Conservation (phyloP, 2,888 invertebrate genomes). For the Chironomus tentans region DNA sequence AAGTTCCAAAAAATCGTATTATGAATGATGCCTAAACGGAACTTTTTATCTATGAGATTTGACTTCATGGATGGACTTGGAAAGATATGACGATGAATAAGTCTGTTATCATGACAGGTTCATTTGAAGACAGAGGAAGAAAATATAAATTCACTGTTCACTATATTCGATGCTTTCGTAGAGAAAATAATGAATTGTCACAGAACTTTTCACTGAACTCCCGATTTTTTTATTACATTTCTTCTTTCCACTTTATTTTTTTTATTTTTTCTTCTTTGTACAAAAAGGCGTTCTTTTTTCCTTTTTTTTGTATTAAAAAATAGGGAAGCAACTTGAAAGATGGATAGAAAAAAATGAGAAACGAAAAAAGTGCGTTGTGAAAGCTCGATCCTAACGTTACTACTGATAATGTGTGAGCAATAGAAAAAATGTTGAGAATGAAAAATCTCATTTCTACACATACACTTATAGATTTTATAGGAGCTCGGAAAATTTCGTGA, state of each 20-base stretch:
- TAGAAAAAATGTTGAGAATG: conserved; percentile 23
- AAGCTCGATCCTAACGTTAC: conserved; percentile 19
- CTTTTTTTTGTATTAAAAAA: neutral
- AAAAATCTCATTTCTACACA: conserved; percentile 6
- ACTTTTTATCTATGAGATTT: too few relatives aligned
- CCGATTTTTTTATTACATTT: neutral
- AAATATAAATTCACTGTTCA: too few relatives aligned
- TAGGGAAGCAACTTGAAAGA: conserved; percentile 3
- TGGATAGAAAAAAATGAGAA: conserved; percentile 15
- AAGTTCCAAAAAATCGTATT: too few relatives aligned
- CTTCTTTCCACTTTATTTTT: neutral
- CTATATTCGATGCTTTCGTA: too few relatives aligned
- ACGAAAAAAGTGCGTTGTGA: conserved; percentile 18
- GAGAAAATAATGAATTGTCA: too few relatives aligned
- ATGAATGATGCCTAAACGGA: too few relatives aligned
- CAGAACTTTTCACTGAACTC: neutral
- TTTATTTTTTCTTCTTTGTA: neutral
- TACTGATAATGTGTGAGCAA: conserved; percentile 23
- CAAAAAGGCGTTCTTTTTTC: neutral
- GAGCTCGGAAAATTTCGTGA: conserved; percentile 13
- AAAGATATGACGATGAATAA: too few relatives aligned
- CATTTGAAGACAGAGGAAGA: too few relatives aligned
- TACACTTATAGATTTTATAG: neutral
- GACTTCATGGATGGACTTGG: too few relatives aligned
- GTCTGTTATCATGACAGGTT: too few relatives aligned